Evolutionary conservation across 2,888 invertebrate genomes (phyloP), one percentile per base, ranked within the genome.

Genomic region (Chalcis sispes): DNA sequence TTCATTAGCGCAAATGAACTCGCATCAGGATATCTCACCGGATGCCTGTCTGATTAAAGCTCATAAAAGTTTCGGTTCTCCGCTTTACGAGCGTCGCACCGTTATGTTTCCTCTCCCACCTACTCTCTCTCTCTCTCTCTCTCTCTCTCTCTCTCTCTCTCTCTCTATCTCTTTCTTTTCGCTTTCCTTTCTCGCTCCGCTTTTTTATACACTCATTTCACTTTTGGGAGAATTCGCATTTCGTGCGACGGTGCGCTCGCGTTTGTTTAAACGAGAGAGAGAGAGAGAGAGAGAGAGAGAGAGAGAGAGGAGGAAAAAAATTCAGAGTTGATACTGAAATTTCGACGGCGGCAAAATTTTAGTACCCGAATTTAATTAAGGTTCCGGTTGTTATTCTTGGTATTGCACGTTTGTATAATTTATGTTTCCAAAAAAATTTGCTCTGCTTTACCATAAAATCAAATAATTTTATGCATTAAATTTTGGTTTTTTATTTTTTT

Each of bases 1-100:
- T 87, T 87, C 87, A 87, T 87, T 87, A 87, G 84, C 83, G 85
- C 82, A 86, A 87, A 87, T 87, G 87, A 87, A 87, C 85, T 84
- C 85, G 81, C 83, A 83, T 82, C 81, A 80, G 80, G 81, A 79
- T 81, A 83, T 82, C 10, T 81, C 81, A 81, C 77, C 73, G 80
- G 78, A 81, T 81, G 82, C 77, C 79, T 75, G 83, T 82, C 83
- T 87, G 87, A 87, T 87, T 87, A 87, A 87, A 86, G 84, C 82
- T 81, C 86, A 81, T 87, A 85, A 87, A 86, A 87, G 82, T 86
- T 85, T 83, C 79, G 80, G 79, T 83, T 83, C 80, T 81, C 77
- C 76, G 62, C 40, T 79, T 79, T 79, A 77, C 74, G 77, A 77
- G 67, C 72, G 18, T 18, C 29, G 25, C 75, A 40, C 20, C 36